phyloP scores from a whole-genome alignment of 1,140 invertebrate genomes.

The Drosophila micromelanica region DNA sequence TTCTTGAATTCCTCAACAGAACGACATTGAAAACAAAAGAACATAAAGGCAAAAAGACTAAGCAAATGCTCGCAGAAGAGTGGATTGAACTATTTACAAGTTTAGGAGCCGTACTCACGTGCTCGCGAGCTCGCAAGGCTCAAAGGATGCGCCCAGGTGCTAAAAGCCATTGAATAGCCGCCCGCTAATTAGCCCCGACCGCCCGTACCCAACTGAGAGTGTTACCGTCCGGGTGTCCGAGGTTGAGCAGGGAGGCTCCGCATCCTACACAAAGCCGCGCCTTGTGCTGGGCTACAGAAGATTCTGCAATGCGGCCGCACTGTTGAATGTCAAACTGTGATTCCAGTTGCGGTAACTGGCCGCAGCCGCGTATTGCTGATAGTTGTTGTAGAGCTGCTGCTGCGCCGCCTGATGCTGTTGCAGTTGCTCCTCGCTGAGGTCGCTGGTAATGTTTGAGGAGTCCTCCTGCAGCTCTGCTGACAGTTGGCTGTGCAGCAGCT shows the following conservation, averaged over 20 bases:
- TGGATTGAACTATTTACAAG: conserved; percentile 60
- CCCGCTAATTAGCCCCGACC: conserved; percentile 61
- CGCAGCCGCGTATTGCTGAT: conserved; percentile 79
- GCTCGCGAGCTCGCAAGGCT: conserved; percentile 26
- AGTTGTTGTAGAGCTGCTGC: conserved; percentile 81
- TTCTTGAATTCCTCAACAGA: conserved; percentile 63
- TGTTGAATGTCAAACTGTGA: conserved; percentile 77
- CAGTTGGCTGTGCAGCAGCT: conserved; percentile 68
- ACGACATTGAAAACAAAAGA: conserved; percentile 35
- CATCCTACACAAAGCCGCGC: conserved; percentile 55
- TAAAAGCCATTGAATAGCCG: conserved; percentile 68
- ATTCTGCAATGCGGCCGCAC: conserved; percentile 78
- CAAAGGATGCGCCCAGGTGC: conserved; percentile 77
- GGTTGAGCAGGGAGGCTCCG: background rate
- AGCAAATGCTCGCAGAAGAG: conserved; percentile 49
- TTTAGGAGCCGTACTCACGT: conserved; percentile 65
- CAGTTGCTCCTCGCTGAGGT: conserved; percentile 82
- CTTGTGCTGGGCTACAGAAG: conserved; percentile 76
- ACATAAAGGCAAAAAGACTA: conserved; percentile 55
- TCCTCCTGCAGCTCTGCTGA: conserved; percentile 76
- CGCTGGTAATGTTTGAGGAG: conserved; percentile 80
- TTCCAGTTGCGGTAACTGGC: conserved; percentile 81
- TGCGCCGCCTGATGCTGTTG: conserved; percentile 77
- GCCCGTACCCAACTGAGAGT: conserved; percentile 3
- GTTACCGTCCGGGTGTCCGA: background rate